Percentiles rank a stretch among this genome's conserved stretches.
phyloP scores from a whole-genome alignment of 2,888 invertebrate genomes.

The Drosophila pegasa region DNA sequence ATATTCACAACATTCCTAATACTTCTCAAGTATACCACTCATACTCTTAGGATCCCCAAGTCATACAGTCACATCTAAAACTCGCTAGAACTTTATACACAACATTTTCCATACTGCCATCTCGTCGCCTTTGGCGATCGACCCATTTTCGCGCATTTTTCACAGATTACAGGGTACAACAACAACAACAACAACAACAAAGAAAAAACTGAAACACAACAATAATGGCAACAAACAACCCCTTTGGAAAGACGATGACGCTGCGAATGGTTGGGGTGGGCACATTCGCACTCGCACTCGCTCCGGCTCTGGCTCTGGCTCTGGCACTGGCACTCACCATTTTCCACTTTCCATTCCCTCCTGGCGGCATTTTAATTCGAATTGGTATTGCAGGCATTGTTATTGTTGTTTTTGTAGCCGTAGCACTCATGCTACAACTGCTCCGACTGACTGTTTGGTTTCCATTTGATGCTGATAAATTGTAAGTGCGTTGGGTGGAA shows the following conservation, averaged over 20 bases:
- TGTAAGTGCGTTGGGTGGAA: slow-evolving; percentile 70
- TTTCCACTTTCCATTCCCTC: slow-evolving; percentile 22
- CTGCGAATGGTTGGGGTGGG: slow-evolving; percentile 59
- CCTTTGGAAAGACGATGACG: slow-evolving; percentile 34
- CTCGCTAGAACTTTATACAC: background rate
- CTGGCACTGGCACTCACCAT: slow-evolving; percentile 29
- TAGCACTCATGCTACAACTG: slow-evolving; percentile 38
- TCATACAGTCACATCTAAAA: background rate
- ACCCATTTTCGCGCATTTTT: background rate
- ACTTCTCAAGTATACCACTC: background rate
- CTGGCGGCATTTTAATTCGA: slow-evolving; percentile 78
- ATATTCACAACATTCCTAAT: too few relatives aligned
- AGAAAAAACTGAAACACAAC: slow-evolving; percentile 32
- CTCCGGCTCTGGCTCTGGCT: slow-evolving; percentile 30
- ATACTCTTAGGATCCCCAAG: background rate
- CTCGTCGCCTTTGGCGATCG: background rate
- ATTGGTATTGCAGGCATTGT: slow-evolving; percentile 69
- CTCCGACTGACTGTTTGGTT: slow-evolving; percentile 63
- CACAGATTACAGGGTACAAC: slow-evolving; percentile 5
- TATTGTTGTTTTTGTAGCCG: slow-evolving; percentile 36
- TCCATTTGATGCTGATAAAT: slow-evolving; percentile 80
- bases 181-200: background rate
- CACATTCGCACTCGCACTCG: slow-evolving; percentile 20
- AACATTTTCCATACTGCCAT: background rate
- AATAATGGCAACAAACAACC: slow-evolving; percentile 48